Base-by-base conservation (phyloP, 2,888 invertebrate genomes). In the Falcaria lacertinaria region DNA sequence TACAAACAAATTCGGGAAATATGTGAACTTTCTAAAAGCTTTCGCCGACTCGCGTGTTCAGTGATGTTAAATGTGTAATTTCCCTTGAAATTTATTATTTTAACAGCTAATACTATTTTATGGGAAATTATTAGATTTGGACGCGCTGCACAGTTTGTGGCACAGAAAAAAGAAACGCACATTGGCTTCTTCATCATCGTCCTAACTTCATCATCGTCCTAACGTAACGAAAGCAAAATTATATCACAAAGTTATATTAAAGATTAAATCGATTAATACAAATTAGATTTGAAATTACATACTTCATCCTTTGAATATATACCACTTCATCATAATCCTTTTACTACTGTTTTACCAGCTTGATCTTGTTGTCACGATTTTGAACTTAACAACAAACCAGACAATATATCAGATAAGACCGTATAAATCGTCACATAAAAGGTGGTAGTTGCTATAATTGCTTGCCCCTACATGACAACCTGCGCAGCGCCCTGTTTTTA, bases 21-120 rank as follows among this genome's bases (percentile, higher is more conserved):
- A 46, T 64, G 48, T 52, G 46, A 44, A 54, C 70, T 73, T 74
- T 73, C 72, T 68, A 64, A 44, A 36, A 36, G 50, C 64, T 68
- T 74, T 73, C 74, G 55, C 62, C 53, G 15, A 47, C 59, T 63
- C 58, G 54, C 52, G 48, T 65, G 56, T 57, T 57, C 45, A 48
- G 48, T 45, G 47, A 50, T 59, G 11, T 2, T 19, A 28, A 59
- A 60, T 60, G 51, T 57, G 45, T 64, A 61, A 65, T 62, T 61
- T 60, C 57, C 64, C 60, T 45, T 64, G 47, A 64, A 61, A 66
- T 57, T 44, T 56, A 52, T 53, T 48, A 54, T 53, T 48, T 47
- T 43, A 22, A 37, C 6, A 8, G 7, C 6, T 14, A 22, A 1
- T 22, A 7, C 2, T 2, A 15, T 37, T 37, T 22, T 22, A 8